Evolutionary conservation across 2,888 invertebrate species (phyloP).

Genomic region (Epistrophe grossulariae): DNA sequence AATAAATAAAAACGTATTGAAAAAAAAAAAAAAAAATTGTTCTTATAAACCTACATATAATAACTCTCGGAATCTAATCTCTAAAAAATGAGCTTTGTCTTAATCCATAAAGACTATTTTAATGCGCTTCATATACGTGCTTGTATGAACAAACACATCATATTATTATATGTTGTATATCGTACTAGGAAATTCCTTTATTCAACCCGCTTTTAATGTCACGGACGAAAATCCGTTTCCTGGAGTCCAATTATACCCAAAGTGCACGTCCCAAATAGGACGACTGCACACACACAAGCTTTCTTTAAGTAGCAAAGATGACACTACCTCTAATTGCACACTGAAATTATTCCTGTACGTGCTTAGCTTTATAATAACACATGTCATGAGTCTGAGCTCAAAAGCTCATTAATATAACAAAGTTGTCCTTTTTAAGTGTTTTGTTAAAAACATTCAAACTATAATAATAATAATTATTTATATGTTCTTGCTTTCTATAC

Average conservation of each 20-base stretch:
- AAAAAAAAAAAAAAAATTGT: background rate
- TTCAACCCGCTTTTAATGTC: slow-evolving; percentile 50
- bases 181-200: slow-evolving; percentile 49
- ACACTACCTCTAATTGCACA: slow-evolving; percentile 72
- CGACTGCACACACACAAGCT: slow-evolving; percentile 49
- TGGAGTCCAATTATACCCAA: slow-evolving; percentile 71
- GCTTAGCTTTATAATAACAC: slow-evolving; percentile 58
- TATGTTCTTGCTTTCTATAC: slow-evolving; percentile 32
- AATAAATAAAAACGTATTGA: too few species aligned
- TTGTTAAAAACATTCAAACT: slow-evolving; percentile 54
- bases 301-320: slow-evolving; percentile 63
- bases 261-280: slow-evolving; percentile 60
- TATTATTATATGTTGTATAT: background rate
- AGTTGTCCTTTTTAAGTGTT: slow-evolving; percentile 45
- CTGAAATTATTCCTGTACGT: slow-evolving; percentile 70
- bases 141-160: slow-evolving; percentile 13
- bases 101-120: background rate
- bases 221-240: slow-evolving; percentile 68
- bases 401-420: slow-evolving; percentile 71
- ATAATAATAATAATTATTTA: slow-evolving; percentile 51
- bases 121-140: slow-evolving; percentile 14
- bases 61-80: slow-evolving; percentile 23
- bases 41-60: too few species aligned
- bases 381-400: slow-evolving; percentile 61
- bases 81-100: slow-evolving; percentile 3